Evolutionary conservation across 1,140 invertebrate species (phyloP).

Genomic region (Anastrepha obliqua): DNA sequence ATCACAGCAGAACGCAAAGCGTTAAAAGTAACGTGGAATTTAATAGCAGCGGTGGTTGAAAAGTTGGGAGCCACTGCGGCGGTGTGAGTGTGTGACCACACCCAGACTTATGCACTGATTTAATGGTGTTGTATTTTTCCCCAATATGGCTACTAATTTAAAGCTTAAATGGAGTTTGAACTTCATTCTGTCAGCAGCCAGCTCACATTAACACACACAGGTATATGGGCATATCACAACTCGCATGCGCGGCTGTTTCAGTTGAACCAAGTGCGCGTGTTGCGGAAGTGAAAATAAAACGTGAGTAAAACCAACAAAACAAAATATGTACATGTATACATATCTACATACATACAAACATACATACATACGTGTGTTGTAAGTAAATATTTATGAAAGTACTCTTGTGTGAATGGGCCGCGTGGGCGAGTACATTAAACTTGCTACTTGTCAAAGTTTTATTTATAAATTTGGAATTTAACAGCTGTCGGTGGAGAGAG

Average conservation of each 20-base stretch:
- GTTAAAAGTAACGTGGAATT: neutral
- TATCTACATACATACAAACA: neutral
- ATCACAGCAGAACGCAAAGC: neutral
- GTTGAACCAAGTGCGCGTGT: neutral
- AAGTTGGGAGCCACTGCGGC: neutral
- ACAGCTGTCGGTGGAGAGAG: neutral
- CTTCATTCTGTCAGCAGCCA: neutral
- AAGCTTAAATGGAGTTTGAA: conserved; percentile 17
- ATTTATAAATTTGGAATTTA: conserved; percentile 19
- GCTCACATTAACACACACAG: neutral
- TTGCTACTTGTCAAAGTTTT: neutral
- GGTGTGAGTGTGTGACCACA: neutral
- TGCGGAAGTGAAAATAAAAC: conserved; percentile 36
- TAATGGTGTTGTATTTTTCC: neutral
- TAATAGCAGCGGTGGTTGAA: neutral
- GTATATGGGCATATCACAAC: neutral
- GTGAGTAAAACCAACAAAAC: conserved; percentile 9
- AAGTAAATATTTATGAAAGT: conserved; percentile 7
- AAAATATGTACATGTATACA: neutral
- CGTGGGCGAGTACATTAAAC: conserved; percentile 37
- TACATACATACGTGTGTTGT: neutral
- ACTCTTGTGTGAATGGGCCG: neutral
- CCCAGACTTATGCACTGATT: neutral
- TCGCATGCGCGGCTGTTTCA: neutral
- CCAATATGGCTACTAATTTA: conserved; percentile 18